Conservation (phyloP, 2,888 invertebrate genomes). For the Priapulus caudatus region DNA sequence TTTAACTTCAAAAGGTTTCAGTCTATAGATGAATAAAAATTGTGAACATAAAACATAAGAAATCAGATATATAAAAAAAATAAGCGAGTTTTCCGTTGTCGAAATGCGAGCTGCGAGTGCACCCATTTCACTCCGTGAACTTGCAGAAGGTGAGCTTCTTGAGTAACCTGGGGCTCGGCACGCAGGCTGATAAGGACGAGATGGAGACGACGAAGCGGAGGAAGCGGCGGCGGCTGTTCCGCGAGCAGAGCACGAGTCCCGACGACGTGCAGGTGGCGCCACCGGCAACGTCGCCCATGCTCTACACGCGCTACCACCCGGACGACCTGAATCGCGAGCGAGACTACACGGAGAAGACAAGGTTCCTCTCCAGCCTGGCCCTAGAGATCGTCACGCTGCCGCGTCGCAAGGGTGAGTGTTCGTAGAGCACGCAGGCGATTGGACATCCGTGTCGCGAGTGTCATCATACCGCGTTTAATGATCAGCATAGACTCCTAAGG, state of each 20-base stretch:
- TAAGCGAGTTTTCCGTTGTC: too few species aligned
- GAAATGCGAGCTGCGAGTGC: too few species aligned
- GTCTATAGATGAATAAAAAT: too few species aligned
- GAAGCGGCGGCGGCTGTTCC: slow-evolving; percentile 26
- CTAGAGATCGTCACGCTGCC: slow-evolving; percentile 25
- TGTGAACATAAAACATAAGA: too few species aligned
- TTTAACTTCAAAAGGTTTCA: too few species aligned
- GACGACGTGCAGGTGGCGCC: slow-evolving; percentile 23
- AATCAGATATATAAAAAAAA: too few species aligned
- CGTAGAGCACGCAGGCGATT: slow-evolving; percentile 23
- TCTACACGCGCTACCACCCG: slow-evolving; percentile 13
- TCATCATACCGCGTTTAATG: too few species aligned
- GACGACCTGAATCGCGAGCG: slow-evolving; percentile 26
- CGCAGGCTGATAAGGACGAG: slow-evolving; percentile 28
- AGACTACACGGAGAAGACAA: slow-evolving; percentile 28
- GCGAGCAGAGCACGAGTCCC: slow-evolving; percentile 30
- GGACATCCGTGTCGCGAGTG: slow-evolving; percentile 23
- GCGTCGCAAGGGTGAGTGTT: slow-evolving; percentile 25
- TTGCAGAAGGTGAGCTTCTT: slow-evolving; percentile 28
- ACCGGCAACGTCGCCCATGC: slow-evolving; percentile 5
- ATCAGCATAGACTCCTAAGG: slow-evolving; percentile 9
- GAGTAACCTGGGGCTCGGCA: slow-evolving; percentile 29
- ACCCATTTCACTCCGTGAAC: too few species aligned
- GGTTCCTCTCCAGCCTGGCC: slow-evolving; percentile 25
- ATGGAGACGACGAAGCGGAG: slow-evolving; percentile 28